Base-by-base conservation (phyloP, 2,113 vertebrate genomes). In the Hirundichthys speculiger region DNA sequence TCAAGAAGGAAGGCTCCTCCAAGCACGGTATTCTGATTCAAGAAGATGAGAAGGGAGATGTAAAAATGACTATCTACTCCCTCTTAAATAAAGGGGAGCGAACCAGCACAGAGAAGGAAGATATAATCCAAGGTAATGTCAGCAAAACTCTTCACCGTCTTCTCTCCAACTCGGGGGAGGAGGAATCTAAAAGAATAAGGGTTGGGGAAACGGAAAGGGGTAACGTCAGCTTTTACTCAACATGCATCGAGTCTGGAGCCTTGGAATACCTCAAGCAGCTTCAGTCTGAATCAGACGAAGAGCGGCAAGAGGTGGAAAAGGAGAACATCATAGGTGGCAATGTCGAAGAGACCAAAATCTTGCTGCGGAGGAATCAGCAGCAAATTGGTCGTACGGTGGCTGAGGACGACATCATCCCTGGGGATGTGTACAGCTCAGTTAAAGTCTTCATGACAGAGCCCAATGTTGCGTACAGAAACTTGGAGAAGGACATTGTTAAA, bases 31-130 rank as follows among this genome's bases (percentile, higher is more conserved):
- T 98, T 86, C 86, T 98, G 56, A 95, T 98, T 90, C 95, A 98
- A 61, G 96, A 96, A 74, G 94, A 95, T 45, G 96, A 98, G 83
- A 96, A 91, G 67, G 96, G 96, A 14, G 94, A 98, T 45, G 89
- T 97, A 68, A 94, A 92, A 73, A 95, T 98, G 96, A 98, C 96
- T 3, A 93, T 98, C 53, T 98, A 97, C 63, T 96, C 95, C 55
- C 94, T 98, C 10, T 86, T 98, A 57, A 95, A 96, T 73, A 93
- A 94, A 86, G 90, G 79, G 25, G 72, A 93, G 53, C 58, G 76
- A 1, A 58, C 77, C 2, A 76, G 57, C 69, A 24, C 80, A 66
- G 86, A 93, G 41, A 94, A 83, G 59, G 94, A 95, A 76, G 92
- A 95, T 56, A 79, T 96, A 5, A 38, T 95, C 62, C 90, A 92